phyloP scores from a whole-genome alignment of 1,140 invertebrate genomes.

The Panagrolaimus sp. region DNA sequence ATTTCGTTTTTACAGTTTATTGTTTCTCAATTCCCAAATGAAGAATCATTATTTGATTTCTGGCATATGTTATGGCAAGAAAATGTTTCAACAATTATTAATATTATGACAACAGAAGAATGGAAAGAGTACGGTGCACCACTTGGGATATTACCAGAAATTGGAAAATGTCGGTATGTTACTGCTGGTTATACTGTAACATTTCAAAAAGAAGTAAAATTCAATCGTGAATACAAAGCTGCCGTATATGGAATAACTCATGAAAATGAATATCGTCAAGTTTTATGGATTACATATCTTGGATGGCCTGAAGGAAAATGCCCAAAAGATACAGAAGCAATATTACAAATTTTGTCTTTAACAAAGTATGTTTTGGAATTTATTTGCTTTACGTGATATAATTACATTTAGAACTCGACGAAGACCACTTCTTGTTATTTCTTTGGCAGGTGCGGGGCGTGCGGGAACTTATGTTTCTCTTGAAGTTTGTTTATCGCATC shows the following conservation, averaged over 20 bases:
- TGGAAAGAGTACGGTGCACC: not conserved
- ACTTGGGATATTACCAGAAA: not conserved
- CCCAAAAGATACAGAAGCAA: constrained; percentile 1
- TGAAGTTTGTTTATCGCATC: not conserved
- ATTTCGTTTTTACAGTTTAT: not conserved
- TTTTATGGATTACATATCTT: constrained; percentile 1
- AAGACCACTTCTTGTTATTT: not conserved
- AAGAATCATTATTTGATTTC: not conserved
- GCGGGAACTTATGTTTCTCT: constrained; percentile 5
- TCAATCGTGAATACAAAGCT: not conserved
- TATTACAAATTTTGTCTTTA: not conserved
- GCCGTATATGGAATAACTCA: not conserved
- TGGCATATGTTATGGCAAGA: constrained; percentile 15
- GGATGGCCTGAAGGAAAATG: not conserved
- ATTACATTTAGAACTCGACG: not conserved
- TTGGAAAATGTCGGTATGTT: not conserved
- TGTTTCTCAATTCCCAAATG: not conserved
- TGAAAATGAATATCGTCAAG: constrained; percentile 10
- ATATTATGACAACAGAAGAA: constrained; percentile 4
- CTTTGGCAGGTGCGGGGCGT: not conserved
- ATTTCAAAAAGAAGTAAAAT: not conserved
- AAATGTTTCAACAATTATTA: not conserved
- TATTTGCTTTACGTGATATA: too few species aligned
- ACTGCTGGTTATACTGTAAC: constrained; percentile 3
- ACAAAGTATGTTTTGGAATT: not conserved